Base-by-base conservation (phyloP, 2,113 vertebrate species). In the Rhizomys pruinosus region DNA sequence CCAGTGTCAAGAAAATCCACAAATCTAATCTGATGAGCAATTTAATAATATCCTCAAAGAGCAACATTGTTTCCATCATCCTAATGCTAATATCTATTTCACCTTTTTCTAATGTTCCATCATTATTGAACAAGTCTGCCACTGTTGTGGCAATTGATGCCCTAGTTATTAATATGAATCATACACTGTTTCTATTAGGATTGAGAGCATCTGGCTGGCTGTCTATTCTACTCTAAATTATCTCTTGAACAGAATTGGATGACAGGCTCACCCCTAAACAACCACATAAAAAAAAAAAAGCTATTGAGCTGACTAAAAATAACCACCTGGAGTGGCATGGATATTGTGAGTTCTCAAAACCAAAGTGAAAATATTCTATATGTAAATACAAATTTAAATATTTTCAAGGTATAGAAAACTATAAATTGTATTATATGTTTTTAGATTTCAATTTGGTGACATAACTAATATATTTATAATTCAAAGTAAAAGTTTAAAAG, bases 91-190 rank as follows among this genome's bases (percentile, higher is more conserved):
- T 1, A 68, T 89, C 6, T 34, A 1, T 13, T 87, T 80, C 11
- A 84, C 59, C 59, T 64, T 76, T 92, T 92, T 52, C 57, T 84
- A 91, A 81, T 8, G 76, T 96, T 80, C 8, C 20, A 23, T 88
- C 12, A 59, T 47, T 2, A 4, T 55, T 93, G 12, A 0, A 17
- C 2, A 80, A 8, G 10, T 79, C 44, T 92, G 55, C 4, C 25
- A 42, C 34, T 68, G 19, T 39, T 76, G 1, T 7, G 73, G 1
- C n/a, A 89, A 59, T 0, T 52, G 20, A 44, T 90, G 34, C 10
- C 6, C 3, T 42, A 85, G 52, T 64, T 20, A 84, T 82, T 27
- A 93, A 71, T 2, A 85, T n/a, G n/a, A 91, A 3, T 0, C 0
- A 63, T 25, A 3, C 3, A 1, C 87, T 44, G 10, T 64, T 88